Conservation (phyloP, 2,797 vertebrate species). For the Simalia tracyae region DNA sequence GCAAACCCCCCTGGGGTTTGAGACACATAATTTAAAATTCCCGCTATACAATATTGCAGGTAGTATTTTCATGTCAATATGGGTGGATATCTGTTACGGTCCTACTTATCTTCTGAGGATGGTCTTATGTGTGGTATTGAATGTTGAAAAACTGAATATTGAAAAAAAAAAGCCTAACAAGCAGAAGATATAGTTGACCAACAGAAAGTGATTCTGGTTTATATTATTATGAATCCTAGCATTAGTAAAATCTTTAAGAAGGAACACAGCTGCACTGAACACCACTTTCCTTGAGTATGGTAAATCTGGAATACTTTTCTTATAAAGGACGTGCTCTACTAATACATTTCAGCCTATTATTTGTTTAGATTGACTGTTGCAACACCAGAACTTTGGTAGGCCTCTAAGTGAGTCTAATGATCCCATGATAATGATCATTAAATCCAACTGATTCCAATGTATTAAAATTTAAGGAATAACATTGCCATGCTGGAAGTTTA, state of each 20-base stretch:
- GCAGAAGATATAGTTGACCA: neutral
- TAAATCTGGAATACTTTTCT: too few species aligned
- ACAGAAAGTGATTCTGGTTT: neutral
- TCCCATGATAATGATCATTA: neutral
- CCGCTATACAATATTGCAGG: neutral
- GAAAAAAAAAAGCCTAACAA: too few species aligned
- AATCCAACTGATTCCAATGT: neutral
- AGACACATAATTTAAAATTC: too few species aligned
- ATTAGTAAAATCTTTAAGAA: neutral
- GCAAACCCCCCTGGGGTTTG: too few species aligned
- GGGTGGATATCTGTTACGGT: neutral
- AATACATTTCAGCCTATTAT: too few species aligned
- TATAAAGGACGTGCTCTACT: too few species aligned
- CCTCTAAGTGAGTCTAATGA: rapidly evolving
- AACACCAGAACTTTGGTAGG: rapidly evolving
- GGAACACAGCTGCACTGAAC: neutral
- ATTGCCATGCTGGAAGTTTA: neutral
- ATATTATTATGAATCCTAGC: neutral
- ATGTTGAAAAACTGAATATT: neutral
- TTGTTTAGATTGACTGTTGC: neutral
- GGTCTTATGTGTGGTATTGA: neutral
- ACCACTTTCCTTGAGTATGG: neutral
- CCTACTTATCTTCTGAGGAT: neutral
- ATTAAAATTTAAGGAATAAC: constrained; percentile 43
- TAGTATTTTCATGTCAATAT: neutral